Evolutionary conservation across 2,888 invertebrate species (phyloP).

Genomic region (Fragum fragum): DNA sequence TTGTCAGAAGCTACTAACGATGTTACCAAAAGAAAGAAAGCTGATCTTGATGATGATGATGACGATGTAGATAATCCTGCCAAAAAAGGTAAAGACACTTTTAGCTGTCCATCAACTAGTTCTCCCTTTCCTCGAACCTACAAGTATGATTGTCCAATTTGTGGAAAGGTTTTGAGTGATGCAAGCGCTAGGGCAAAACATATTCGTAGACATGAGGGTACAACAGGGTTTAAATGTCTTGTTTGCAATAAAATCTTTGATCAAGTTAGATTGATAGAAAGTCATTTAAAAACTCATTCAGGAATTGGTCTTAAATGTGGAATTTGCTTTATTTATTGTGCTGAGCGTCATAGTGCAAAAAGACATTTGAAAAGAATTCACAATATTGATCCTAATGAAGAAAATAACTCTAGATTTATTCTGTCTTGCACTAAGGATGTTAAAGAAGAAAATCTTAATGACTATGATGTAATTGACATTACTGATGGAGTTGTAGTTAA

Average conservation of each 20-base stretch:
- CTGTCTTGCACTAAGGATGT: conserved; percentile 47
- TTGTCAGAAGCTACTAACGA: background rate
- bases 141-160: conserved; percentile 63
- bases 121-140: conserved; percentile 18
- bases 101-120: conserved; percentile 5
- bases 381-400: conserved; percentile 56
- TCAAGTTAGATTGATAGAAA: conserved; percentile 60
- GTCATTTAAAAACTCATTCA: conserved; percentile 62
- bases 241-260: conserved; percentile 54
- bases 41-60: background rate
- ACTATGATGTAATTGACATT: conserved; percentile 29
- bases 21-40: background rate
- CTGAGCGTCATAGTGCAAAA: conserved; percentile 63
- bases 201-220: conserved; percentile 62
- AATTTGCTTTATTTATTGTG: conserved; percentile 62
- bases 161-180: conserved; percentile 62
- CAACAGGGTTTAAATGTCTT: conserved; percentile 57
- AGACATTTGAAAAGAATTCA: conserved; percentile 61
- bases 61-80: background rate
- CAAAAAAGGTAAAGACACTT: conserved; percentile 27
- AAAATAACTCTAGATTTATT: conserved; percentile 49
- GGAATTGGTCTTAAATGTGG: conserved; percentile 63
- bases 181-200: conserved; percentile 66
- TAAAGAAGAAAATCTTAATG: conserved; percentile 25
- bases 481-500: conserved; percentile 17